A percentile compares a stretch with the other conserved stretches of the same genome.
Evolutionary conservation across 1,140 invertebrate genomes (phyloP).

Genomic region (Trichonephila inaurata): DNA sequence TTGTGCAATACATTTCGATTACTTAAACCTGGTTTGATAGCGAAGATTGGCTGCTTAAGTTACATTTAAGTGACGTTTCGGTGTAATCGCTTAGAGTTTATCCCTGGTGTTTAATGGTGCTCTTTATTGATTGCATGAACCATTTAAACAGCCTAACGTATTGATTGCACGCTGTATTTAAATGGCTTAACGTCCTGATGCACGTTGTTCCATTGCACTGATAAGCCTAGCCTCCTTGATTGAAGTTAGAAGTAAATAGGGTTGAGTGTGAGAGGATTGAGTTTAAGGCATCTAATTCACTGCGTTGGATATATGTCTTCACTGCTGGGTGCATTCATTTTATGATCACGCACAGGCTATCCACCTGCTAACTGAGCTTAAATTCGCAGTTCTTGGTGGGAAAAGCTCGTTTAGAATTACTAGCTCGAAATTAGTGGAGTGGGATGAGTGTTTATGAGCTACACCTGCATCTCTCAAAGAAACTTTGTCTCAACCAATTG

Average conservation of each 20-base stretch:
- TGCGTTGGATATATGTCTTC: background rate
- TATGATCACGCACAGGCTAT: too few species aligned
- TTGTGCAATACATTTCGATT: slow-evolving; percentile 9
- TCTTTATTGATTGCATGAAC: slow-evolving; percentile 34
- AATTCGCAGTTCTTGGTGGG: too few species aligned
- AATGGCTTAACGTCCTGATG: background rate
- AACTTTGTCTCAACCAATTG: too few species aligned
- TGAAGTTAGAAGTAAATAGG: background rate
- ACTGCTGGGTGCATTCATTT: too few species aligned
- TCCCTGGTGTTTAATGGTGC: slow-evolving; percentile 27
- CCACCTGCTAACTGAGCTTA: too few species aligned
- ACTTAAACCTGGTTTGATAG: slow-evolving; percentile 1
- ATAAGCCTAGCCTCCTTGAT: background rate
- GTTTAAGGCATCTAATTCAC: background rate
- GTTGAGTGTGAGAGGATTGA: too few species aligned
- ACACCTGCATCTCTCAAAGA: too few species aligned
- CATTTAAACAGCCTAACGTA: background rate
- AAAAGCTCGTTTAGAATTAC: too few species aligned
- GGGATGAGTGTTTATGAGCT: too few species aligned
- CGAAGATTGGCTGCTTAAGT: background rate
- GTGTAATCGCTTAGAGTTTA: background rate
- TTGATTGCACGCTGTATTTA: background rate
- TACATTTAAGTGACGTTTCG: slow-evolving; percentile 37
- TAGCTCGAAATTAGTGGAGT: too few species aligned
- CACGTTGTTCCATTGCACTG: background rate